Evolutionary conservation across 2,113 vertebrate genomes (phyloP).

Genomic region (Eublepharis macularius): DNA sequence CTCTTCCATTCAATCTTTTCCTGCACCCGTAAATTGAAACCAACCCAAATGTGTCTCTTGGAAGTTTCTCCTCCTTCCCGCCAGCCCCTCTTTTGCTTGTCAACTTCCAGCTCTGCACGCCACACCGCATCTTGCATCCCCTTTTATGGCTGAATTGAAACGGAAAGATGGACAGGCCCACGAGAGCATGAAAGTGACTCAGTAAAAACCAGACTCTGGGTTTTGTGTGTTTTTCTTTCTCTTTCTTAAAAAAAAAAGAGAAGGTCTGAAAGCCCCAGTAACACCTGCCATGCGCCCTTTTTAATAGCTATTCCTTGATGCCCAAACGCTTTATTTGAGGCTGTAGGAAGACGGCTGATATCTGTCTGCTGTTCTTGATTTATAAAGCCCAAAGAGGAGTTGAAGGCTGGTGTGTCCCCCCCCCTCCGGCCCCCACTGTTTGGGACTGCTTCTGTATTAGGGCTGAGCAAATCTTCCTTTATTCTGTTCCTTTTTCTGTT

Average conservation of each 20-base stretch:
- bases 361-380: neutral
- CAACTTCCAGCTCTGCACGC: neutral
- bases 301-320: neutral
- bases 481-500: too few species aligned
- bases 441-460: too few species aligned
- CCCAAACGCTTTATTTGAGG: neutral
- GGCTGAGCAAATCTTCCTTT: too few species aligned
- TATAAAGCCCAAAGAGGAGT: neutral
- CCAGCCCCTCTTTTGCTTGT: neutral
- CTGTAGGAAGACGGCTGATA: neutral
- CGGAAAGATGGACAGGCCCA: conserved; percentile 30
- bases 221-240: neutral
- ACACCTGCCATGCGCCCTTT: neutral
- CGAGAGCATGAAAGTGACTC: conserved; percentile 44
- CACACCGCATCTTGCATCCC: conserved; percentile 35
- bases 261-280: neutral
- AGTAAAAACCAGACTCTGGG: conserved; percentile 8
- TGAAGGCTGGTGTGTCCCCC: too few species aligned
- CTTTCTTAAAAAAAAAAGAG: neutral
- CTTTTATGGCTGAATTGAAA: conserved; percentile 51
- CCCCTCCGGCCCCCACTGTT: too few species aligned
- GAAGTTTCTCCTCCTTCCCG: neutral
- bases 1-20: neutral
- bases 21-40: conserved; percentile 25
- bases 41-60: neutral